Evolutionary conservation across 1,140 invertebrate species (phyloP), one percentile per base, ranked within the genome.

Genomic region (Drosophila navojoa): DNA sequence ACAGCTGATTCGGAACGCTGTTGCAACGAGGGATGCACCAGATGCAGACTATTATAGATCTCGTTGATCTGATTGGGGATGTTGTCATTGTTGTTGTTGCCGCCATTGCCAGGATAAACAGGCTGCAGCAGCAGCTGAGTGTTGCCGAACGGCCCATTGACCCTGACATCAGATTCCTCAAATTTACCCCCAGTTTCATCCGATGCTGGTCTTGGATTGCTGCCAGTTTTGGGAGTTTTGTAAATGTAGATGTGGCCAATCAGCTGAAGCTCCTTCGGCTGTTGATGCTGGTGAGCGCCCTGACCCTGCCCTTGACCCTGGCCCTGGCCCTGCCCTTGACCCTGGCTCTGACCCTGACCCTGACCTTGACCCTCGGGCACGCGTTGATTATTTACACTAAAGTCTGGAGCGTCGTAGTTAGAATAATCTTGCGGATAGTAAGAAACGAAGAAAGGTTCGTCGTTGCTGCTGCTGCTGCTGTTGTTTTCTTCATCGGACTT

Each of bases 1-100:
- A 44, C 59, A 7, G 58, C 9, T 0, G 78, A 67, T 11, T 76
- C 47, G 1, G 82, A 81, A 3, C 82, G 70, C 35, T 68, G 67
- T 40, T 75, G 67, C 0, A 15, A 29, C 1, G 54, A 38, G 16
- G 71, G 64, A 35, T 55, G 64, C 13, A 73, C 71, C 2, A 69
- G 19, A 10, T 69, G 64, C 10, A 73, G 55, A 22, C 64, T 73
- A 1, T 64, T 13, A 2, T 42, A 68, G 32, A 70, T 59, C 16
- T 71, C 67, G 1, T 29, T 29, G 40, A 74, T 73, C n/a, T 63
- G 52, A 10, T 52, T 13, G 13, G 5, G 44, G 15, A 16, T 29
- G 13, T 57, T 40, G 4, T n/a, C 54, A 10, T 52, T 38, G 6
- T 52, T 27, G 6, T 44, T 47, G 38, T n/a, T n/a, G n/a, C n/a